Percentiles rank a stretch among this genome's conserved stretches.
Evolutionary conservation across 2,797 vertebrate genomes (phyloP).

Genomic region (Florisuga fusca): DNA sequence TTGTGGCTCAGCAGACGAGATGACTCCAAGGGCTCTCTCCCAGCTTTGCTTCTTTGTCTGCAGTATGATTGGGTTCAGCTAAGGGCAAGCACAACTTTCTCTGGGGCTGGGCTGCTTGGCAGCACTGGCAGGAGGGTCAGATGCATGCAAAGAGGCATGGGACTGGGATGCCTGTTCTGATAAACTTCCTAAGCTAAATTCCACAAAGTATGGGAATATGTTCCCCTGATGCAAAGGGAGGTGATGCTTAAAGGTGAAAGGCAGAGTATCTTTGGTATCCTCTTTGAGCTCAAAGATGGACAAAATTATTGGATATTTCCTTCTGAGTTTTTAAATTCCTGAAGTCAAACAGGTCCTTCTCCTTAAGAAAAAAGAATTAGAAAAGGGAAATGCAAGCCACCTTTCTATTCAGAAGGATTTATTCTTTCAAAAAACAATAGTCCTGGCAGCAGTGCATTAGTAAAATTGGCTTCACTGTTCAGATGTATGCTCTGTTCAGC

Average conservation of each 20-base stretch:
- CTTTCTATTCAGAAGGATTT: neutral
- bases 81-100: neutral
- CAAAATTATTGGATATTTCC: neutral
- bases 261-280: neutral
- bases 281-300: neutral
- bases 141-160: neutral
- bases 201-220: neutral
- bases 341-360: neutral
- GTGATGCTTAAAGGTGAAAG: neutral
- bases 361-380: neutral
- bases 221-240: neutral
- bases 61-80: neutral
- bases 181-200: neutral
- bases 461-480: neutral
- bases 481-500: accelerated
- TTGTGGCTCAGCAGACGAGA: neutral
- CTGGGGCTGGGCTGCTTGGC: neutral
- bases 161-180: neutral
- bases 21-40: neutral
- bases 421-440: neutral
- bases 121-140: neutral
- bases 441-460: neutral
- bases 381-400: neutral
- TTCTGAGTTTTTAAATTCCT: neutral
- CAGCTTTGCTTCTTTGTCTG: accelerated